phyloP scores from a whole-genome alignment of 2,797 vertebrate genomes.

The Pseudochirops cupreus region DNA sequence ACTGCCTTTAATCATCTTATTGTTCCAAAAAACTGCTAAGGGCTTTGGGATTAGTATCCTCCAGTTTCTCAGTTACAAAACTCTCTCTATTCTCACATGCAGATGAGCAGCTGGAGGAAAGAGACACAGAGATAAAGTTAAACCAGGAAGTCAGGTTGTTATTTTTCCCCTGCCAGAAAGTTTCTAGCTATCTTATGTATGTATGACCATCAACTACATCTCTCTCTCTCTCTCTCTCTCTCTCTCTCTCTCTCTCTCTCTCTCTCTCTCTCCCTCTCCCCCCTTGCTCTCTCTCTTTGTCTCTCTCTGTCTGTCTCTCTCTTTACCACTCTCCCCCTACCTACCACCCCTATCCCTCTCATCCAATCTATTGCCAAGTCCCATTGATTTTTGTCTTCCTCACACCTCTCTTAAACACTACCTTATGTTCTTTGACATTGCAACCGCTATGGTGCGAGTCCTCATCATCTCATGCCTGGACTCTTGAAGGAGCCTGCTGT shows the following conservation, averaged over 20 bases:
- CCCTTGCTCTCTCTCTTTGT: too few relatives aligned
- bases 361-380: not conserved
- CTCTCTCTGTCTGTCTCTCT: too few relatives aligned
- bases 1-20: not conserved
- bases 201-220: not conserved
- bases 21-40: not conserved
- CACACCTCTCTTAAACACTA: not conserved
- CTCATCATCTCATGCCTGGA: not conserved
- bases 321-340: too few relatives aligned
- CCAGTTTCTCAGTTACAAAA: not conserved
- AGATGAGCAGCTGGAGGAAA: not conserved
- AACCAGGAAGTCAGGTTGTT: not conserved
- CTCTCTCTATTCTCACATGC: not conserved
- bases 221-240: too few relatives aligned
- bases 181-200: not conserved
- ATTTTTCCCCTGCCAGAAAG: not conserved
- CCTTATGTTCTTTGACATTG: not conserved
- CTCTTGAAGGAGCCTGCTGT: not conserved
- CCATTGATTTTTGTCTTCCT: constrained; percentile 31
- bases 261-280: too few relatives aligned
- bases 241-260: too few relatives aligned
- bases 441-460: not conserved
- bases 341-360: too few relatives aligned
- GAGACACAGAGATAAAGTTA: not conserved
- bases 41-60: not conserved